phyloP scores from a whole-genome alignment of 2,113 vertebrate genomes.

The Diphyllodes magnificus region DNA sequence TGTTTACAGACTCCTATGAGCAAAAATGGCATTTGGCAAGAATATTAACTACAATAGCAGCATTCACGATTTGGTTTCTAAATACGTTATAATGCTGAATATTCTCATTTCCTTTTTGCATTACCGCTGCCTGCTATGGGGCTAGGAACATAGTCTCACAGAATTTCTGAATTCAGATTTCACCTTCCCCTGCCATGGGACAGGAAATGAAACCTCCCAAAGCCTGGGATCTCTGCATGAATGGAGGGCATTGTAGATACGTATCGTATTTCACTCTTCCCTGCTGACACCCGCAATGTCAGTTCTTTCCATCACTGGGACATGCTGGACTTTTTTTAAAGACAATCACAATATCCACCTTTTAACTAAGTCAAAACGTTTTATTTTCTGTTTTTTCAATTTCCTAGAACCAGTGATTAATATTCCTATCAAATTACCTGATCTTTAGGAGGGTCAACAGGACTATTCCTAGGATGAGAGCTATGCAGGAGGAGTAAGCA shows the following conservation, averaged over 20 bases:
- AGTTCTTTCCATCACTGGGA: slow-evolving; percentile 8
- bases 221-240: slow-evolving; percentile 37
- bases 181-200: slow-evolving; percentile 42
- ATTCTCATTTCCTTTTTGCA: slow-evolving; percentile 59
- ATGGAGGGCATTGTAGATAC: slow-evolving; percentile 31
- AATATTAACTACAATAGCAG: slow-evolving; percentile 34
- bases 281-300: not conserved
- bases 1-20: slow-evolving; percentile 34
- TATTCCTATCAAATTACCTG: slow-evolving; percentile 70
- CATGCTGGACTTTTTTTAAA: not conserved
- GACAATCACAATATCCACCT: not conserved
- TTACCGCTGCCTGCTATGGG: slow-evolving; percentile 23
- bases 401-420: slow-evolving; percentile 4
- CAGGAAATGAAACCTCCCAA: slow-evolving; percentile 60
- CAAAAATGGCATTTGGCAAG: slow-evolving; percentile 10
- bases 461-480: slow-evolving; percentile 71
- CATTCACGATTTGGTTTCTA: slow-evolving; percentile 2
- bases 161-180: slow-evolving; percentile 55
- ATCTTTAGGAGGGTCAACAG: slow-evolving; percentile 72
- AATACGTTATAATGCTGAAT: not conserved
- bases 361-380: not conserved
- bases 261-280: slow-evolving; percentile 4
- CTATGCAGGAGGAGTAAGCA: slow-evolving; percentile 67
- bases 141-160: not conserved
- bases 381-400: slow-evolving; percentile 9